Evolutionary conservation across 1,140 invertebrate genomes (phyloP).

Genomic region (Polypedilum pembai): DNA sequence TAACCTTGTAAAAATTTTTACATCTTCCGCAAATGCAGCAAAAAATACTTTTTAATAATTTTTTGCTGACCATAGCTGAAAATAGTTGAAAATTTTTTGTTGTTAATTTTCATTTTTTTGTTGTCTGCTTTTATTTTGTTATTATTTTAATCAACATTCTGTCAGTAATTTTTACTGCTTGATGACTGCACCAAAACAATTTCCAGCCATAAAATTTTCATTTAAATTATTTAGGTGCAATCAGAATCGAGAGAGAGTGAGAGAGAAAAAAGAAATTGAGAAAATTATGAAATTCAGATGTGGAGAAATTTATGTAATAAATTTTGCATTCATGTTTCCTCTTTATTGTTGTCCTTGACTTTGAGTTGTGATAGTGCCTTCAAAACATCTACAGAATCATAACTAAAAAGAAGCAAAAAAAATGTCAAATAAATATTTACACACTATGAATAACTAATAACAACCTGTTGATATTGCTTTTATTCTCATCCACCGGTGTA

Average conservation of each 20-base stretch:
- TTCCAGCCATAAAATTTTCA: conserved; percentile 1
- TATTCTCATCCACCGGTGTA: background rate
- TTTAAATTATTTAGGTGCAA: background rate
- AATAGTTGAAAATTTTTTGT: too few relatives aligned
- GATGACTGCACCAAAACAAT: conserved; percentile 7
- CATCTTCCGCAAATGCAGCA: background rate
- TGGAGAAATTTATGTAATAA: too few relatives aligned
- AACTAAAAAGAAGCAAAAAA: background rate
- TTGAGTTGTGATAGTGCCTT: background rate
- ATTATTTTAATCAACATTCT: too few relatives aligned
- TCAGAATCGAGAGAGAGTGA: background rate
- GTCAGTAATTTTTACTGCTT: background rate
- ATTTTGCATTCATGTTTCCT: background rate
- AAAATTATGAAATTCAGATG: too few relatives aligned
- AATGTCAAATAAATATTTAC: background rate
- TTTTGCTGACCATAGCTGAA: too few relatives aligned
- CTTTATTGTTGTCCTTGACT: background rate
- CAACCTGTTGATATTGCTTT: background rate
- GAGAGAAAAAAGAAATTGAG: too few relatives aligned
- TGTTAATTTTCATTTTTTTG: too few relatives aligned
- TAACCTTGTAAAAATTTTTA: background rate
- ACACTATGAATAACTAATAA: background rate
- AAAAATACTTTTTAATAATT: background rate
- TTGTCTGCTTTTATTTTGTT: too few relatives aligned
- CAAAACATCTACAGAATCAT: background rate